Evolutionary conservation across 1,140 invertebrate species (phyloP), one percentile per base, ranked within the genome.

Genomic region (Psilanteris sp.): DNA sequence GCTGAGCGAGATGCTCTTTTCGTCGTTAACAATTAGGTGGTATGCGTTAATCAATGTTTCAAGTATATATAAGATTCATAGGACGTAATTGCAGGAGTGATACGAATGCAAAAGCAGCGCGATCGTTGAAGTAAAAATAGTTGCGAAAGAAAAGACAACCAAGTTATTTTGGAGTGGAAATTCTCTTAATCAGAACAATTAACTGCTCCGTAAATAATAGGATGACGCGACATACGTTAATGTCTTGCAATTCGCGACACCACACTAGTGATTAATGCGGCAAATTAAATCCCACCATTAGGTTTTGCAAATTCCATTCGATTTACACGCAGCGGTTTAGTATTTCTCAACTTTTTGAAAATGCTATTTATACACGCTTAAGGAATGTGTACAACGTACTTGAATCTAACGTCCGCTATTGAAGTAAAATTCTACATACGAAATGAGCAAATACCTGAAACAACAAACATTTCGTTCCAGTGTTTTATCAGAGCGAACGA

Each of bases 121-220:
- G n/a, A n/a, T n/a, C n/a, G n/a, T n/a, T n/a, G n/a, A n/a, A 31
- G 18, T 57, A 81, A 82, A 83, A 84, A 81, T 81, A 83, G 13
- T 43, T 71, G 61, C 36, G 64, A 29, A 67, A 59, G 36, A 67
- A 68, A 67, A 32, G 31, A 66, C 43, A 52, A 52, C 20, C 67
- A 70, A 79, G 79, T 82, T 84, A 86, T 86, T 85, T 79, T 66
- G 74, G 79, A 81, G 82, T 55, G 77, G 76, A 82, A 78, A 83
- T 85, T 79, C 55, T 83, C 77, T 83, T 84, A 86, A 87, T 87
- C 86, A 84, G 81, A 83, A 83, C 85, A 86, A 86, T 86, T 85
- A 85, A 57, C 50, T 57, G 77, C 29, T 72, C 81, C 71, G 37
- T 83, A 81, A 87, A 87, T 86, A 85, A 81, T 71, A 70, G 16